Percentiles rank a stretch among this genome's conserved stretches.
These are phyloP conservation scores for Euleptes europaea DNA, from an alignment of 2,113 vertebrate species.

Conservation along the genomic window DNA sequence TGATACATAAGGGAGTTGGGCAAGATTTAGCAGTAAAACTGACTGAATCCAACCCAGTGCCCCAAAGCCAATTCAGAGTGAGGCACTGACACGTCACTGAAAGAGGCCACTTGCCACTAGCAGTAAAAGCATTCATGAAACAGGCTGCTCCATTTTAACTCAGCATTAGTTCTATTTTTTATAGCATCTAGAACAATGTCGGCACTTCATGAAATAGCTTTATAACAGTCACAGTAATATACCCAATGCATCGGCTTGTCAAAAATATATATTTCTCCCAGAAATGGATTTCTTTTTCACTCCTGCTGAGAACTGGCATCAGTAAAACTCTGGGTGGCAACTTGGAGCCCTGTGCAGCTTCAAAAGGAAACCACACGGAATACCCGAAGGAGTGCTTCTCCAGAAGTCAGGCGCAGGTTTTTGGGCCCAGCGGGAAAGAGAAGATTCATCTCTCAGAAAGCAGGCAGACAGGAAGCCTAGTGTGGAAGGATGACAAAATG, in stretches of 20 bases:
- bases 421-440: neutral
- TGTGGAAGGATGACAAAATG: neutral
- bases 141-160: neutral
- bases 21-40: no score
- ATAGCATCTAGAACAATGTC: neutral
- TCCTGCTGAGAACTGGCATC: neutral
- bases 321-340: neutral
- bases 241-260: neutral
- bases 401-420: neutral
- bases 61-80: neutral
- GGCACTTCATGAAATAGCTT: neutral
- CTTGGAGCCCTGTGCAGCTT: neutral
- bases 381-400: neutral
- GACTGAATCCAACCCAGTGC: neutral
- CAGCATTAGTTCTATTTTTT: neutral
- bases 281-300: conserved; percentile 7
- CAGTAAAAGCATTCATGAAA: neutral
- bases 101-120: neutral
- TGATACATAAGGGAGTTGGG: no score
- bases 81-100: neutral
- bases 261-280: neutral
- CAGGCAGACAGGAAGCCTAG: neutral
- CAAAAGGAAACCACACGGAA: neutral
- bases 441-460: neutral
- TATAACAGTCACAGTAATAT: neutral